Evolutionary conservation across 2,113 vertebrate species (phyloP).

Genomic region (Plotosus lineatus): DNA sequence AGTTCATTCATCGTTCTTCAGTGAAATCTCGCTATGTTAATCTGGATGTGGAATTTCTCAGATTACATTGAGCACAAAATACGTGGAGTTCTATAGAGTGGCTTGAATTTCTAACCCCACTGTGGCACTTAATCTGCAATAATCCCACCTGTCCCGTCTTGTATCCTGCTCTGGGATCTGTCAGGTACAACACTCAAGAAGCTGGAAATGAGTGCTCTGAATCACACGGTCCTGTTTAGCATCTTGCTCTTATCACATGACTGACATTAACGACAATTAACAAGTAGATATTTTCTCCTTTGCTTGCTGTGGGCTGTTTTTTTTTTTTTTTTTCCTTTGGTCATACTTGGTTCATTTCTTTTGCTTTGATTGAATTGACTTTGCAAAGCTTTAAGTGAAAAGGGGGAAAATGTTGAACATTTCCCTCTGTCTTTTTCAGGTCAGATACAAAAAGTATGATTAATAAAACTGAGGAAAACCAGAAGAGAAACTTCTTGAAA

Average conservation of each 20-base stretch:
- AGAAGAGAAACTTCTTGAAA: not conserved
- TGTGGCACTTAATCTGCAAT: slow-evolving; percentile 84
- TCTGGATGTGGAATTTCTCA: slow-evolving; percentile 70
- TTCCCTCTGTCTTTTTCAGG: not conserved
- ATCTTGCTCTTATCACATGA: slow-evolving; percentile 81
- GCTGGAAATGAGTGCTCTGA: slow-evolving; percentile 75
- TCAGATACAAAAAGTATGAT: not conserved
- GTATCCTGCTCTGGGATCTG: slow-evolving; percentile 83
- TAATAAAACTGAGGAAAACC: not conserved
- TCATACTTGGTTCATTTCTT: slow-evolving; percentile 30
- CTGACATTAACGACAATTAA: slow-evolving; percentile 74
- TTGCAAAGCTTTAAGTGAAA: slow-evolving; percentile 53
- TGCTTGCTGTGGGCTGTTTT: not conserved
- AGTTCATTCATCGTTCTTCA: slow-evolving; percentile 63
- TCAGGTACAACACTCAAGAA: slow-evolving; percentile 75
- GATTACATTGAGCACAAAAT: slow-evolving; percentile 32
- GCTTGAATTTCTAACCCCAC: slow-evolving; percentile 77
- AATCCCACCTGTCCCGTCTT: slow-evolving; percentile 83
- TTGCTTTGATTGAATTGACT: slow-evolving; percentile 35
- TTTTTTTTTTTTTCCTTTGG: not conserved
- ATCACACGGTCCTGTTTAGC: slow-evolving; percentile 81
- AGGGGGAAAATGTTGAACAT: not conserved
- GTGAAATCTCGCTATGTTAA: slow-evolving; percentile 73
- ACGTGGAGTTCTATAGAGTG: slow-evolving; percentile 39
- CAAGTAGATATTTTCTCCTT: slow-evolving; percentile 59